A percentile compares a stretch with the other conserved stretches of the same genome.
phyloP scores from a whole-genome alignment of 37 sponge, comb jelly and placozoan genomes.

The Halisarca cf. caerulea region DNA sequence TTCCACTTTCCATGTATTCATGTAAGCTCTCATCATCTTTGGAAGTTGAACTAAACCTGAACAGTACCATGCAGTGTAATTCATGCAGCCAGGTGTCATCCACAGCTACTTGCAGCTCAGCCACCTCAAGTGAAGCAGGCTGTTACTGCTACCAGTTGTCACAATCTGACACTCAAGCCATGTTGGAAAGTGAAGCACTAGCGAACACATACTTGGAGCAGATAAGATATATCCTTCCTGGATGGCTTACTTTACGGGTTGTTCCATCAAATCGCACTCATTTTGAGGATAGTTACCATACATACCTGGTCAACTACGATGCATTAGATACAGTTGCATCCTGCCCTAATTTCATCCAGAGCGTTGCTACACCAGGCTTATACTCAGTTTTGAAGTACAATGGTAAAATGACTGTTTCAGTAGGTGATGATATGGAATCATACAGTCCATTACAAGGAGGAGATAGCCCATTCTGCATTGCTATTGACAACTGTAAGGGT shows the following conservation, averaged over 20 bases:
- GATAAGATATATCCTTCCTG: not conserved
- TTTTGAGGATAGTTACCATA: constrained; percentile 11
- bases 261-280: not conserved
- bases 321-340: not conserved
- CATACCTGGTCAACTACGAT: not conserved
- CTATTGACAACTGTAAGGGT: constrained; percentile 12
- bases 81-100: not conserved
- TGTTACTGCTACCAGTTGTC: constrained; percentile 16
- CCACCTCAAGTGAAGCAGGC: not conserved
- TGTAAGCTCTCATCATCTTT: not conserved
- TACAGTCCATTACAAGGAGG: too few species aligned
- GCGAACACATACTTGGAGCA: not conserved
- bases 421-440: not conserved
- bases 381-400: not conserved
- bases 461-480: not conserved
- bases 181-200: not conserved
- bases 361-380: not conserved
- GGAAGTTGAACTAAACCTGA: not conserved
- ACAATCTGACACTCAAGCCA: not conserved
- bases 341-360: not conserved
- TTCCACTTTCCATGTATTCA: not conserved
- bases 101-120: not conserved
- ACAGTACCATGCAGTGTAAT: not conserved
- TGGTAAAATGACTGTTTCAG: not conserved
- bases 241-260: not conserved